Base-by-base conservation (phyloP, 2,888 invertebrate species). In the Magallana nippona region DNA sequence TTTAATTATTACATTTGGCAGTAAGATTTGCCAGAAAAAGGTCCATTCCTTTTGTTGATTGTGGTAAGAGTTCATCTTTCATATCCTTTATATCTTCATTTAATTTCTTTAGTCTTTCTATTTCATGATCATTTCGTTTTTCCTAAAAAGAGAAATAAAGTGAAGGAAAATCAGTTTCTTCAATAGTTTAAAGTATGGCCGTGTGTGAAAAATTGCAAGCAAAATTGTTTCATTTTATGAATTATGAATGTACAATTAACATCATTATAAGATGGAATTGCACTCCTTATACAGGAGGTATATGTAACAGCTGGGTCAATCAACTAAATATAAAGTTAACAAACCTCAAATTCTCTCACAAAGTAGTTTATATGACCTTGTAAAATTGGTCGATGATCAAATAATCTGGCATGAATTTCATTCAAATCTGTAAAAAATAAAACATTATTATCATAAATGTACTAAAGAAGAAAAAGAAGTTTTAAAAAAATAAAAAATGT, bases 291-390 rank as follows among this genome's bases (percentile, higher is more conserved):
- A 44, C 0, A 44, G 44, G 44, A 44, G 0, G 8, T 10, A 44
- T 8, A 44, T 44, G 44, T 44, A 44, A 44, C 10, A 8, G 32
- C 10, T 44, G 8, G 44, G 44, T 44, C 32, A 2, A 32, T 32
- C 32, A 32, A 32, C 5, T 32, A 44, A 8, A 44, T 44, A 5
- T 44, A 44, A 44, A 44, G 44, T 44, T 44, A 5, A 78, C 63
- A 94, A 95, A 97, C 97, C 96, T 98, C 97, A 95, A 98, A 98
- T 94, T 98, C 97, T 89, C 96, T 96, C 8, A 97, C 94, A 95
- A 97, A 96, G 94, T 96, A 96, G 89, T 96, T 96, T 88, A 98
- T 96, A 96, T 98, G 98, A 83, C 97, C 97, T 94, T 96, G 97
- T 85, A 98, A 94, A 94, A 98, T 97, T 58, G 97, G 97, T 87